A percentile compares a stretch with the other conserved stretches of the same genome.
phyloP scores from a whole-genome alignment of 2,797 vertebrate species.

The Hypotaenidia okinawae region DNA sequence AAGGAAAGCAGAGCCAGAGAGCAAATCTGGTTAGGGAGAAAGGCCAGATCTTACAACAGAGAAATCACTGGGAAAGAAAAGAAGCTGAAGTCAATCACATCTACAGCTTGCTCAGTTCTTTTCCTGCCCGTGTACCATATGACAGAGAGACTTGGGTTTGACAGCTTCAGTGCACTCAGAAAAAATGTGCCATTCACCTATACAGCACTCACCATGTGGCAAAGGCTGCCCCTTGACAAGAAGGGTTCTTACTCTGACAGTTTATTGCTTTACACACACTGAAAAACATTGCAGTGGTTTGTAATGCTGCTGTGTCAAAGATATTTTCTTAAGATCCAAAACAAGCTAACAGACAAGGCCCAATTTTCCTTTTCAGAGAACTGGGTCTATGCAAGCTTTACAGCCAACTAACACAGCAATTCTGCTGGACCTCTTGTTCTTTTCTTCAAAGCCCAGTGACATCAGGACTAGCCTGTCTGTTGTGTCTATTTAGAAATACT shows the following conservation, averaged over 20 bases:
- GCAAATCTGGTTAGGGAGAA: neutral
- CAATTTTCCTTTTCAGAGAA: neutral
- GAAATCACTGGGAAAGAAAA: neutral
- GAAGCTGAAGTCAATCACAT: neutral
- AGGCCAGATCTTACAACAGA: neutral
- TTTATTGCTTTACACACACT: neutral
- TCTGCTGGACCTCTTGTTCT: neutral
- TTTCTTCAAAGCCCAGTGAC: neutral
- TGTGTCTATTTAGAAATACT: neutral
- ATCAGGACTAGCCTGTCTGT: neutral
- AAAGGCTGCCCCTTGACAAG: neutral
- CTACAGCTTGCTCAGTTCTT: neutral
- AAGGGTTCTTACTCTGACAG: neutral
- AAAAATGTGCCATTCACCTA: accelerated
- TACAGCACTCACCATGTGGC: neutral
- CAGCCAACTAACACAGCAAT: neutral
- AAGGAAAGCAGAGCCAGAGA: neutral
- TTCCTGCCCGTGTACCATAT: neutral
- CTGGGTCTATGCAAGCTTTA: neutral
- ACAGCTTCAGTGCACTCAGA: neutral
- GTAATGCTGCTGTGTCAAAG: neutral
- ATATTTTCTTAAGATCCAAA: neutral
- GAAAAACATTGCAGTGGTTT: neutral
- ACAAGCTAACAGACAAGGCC: neutral
- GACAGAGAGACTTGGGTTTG: neutral